Percentiles rank a stretch among this genome's conserved stretches.
phyloP scores from a whole-genome alignment of 2,888 invertebrate genomes.

The Scrobipalpa atriplicella region DNA sequence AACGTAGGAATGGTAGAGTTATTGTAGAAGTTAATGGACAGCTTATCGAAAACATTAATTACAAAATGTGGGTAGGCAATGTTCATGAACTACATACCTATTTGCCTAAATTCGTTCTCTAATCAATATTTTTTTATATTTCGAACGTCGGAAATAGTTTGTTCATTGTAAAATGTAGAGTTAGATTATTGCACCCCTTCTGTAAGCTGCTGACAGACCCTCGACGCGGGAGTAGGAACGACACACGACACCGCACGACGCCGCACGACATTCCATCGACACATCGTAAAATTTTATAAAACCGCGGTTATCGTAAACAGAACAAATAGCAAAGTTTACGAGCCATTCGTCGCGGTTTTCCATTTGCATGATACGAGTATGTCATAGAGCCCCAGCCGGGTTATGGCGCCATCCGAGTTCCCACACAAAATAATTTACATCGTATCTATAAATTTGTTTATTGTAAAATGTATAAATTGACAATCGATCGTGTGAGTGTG shows the following conservation, averaged over 20 bases:
- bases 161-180: background rate
- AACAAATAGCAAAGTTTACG: slow-evolving; percentile 78
- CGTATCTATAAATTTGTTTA: slow-evolving; percentile 43
- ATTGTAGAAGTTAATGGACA: slow-evolving; percentile 31
- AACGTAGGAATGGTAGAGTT: slow-evolving; percentile 38
- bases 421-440: slow-evolving; percentile 49
- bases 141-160: background rate
- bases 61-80: slow-evolving; percentile 28
- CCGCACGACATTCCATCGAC: slow-evolving; percentile 38
- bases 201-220: slow-evolving; percentile 1
- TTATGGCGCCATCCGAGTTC: slow-evolving; percentile 52
- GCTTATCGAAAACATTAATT: slow-evolving; percentile 28
- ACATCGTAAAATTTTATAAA: slow-evolving; percentile 71
- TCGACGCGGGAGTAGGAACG: background rate
- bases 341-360: slow-evolving; percentile 73
- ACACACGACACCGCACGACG: background rate
- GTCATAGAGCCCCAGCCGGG: slow-evolving; percentile 51
- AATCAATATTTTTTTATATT: background rate
- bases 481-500: slow-evolving; percentile 34
- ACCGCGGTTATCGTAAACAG: slow-evolving; percentile 78
- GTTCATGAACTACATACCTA: slow-evolving; percentile 16
- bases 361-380: slow-evolving; percentile 73
- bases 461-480: slow-evolving; percentile 39
- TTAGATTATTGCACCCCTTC: background rate
- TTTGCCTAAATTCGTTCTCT: background rate